These are phyloP conservation scores for Kuschelorhynchus macadamiae DNA, from an alignment of 2,888 invertebrate genomes.

Conservation along the genomic window DNA sequence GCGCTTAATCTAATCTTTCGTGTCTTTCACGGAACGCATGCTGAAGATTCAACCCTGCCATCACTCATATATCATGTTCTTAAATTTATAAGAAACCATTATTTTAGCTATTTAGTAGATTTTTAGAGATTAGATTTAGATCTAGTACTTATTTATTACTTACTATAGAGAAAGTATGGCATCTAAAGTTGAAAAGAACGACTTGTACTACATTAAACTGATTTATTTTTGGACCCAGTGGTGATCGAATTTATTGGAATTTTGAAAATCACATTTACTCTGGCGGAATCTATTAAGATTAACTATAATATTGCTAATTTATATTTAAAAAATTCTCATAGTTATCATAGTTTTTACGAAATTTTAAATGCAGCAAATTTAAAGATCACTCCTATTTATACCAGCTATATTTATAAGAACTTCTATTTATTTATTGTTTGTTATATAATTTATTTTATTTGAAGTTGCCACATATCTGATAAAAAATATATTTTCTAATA, in stretches of 20 bases:
- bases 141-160: conserved; percentile 57
- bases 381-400: no score
- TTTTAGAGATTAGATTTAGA: conserved; percentile 58
- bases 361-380: no score
- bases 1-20: conserved; percentile 28
- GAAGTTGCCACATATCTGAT: no score
- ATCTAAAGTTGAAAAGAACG: conserved; percentile 51
- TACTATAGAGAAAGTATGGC: conserved; percentile 59
- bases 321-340: neutral
- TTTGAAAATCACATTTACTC: conserved; percentile 23
- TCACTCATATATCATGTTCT: conserved; percentile 43
- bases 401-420: no score
- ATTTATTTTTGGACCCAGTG: conserved; percentile 15
- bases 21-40: conserved; percentile 35
- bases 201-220: conserved; percentile 14
- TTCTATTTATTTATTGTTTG: no score
- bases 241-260: conserved; percentile 42
- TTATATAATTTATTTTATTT: no score
- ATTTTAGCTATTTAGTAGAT: conserved; percentile 65
- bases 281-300: no score
- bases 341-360: no score
- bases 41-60: conserved; percentile 42
- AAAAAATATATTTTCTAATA: no score
- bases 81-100: conserved; percentile 47
- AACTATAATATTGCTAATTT: neutral